Evolutionary conservation across 1,140 invertebrate species (phyloP).

Genomic region (Drosophila chauvacae): DNA sequence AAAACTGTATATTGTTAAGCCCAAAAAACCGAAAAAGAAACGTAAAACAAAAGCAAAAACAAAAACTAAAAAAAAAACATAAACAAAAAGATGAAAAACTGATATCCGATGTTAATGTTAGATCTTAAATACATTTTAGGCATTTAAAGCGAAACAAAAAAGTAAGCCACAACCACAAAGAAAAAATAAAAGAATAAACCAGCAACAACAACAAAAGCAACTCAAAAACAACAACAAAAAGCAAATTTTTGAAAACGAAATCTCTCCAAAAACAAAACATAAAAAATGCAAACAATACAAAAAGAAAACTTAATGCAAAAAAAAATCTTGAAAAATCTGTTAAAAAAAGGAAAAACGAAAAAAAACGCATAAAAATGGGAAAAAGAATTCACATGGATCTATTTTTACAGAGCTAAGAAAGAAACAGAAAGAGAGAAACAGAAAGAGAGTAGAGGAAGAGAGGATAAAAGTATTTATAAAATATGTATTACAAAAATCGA

Average conservation of each 20-base stretch:
- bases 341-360: conserved; percentile 60
- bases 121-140: conserved; percentile 79
- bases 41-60: conserved; percentile 7
- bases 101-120: conserved; percentile 80
- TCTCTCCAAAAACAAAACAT: conserved; percentile 65
- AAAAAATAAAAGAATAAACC: conserved; percentile 40
- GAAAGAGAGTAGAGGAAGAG: conserved; percentile 42
- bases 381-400: conserved; percentile 66
- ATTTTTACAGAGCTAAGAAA: conserved; percentile 73
- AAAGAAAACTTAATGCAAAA: conserved; percentile 59
- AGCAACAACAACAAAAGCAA: conserved; percentile 56
- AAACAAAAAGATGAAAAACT: conserved; percentile 44
- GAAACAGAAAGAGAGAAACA: conserved; percentile 53
- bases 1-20: conserved; percentile 75
- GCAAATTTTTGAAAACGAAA: conserved; percentile 77
- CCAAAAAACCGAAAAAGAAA: conserved; percentile 41
- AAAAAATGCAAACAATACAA: conserved; percentile 63
- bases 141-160: conserved; percentile 67
- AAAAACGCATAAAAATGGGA: conserved; percentile 33
- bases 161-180: conserved; percentile 53
- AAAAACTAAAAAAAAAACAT: neutral
- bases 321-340: conserved; percentile 71
- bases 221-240: conserved; percentile 52
- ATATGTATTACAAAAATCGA: conserved; percentile 73
- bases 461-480: conserved; percentile 74